These are phyloP conservation scores for Dromas ardeola DNA, from an alignment of 2,113 vertebrate species.

Conservation along the genomic window DNA sequence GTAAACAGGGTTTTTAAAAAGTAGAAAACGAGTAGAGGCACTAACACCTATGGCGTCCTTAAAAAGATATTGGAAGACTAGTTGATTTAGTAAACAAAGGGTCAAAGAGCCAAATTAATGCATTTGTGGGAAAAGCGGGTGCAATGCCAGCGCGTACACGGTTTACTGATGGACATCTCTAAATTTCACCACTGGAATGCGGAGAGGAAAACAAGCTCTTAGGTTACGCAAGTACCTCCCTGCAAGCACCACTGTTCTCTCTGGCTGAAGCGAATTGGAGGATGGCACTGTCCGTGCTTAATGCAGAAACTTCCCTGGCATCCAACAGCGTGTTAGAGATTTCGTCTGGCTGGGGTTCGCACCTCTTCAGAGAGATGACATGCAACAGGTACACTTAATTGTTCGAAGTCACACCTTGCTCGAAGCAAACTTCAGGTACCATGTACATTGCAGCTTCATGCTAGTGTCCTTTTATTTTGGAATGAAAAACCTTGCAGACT, in stretches of 20 bases:
- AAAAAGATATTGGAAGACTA: background rate
- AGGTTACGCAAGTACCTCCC: background rate
- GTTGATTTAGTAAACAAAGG: background rate
- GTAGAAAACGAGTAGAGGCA: background rate
- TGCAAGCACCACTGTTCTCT: background rate
- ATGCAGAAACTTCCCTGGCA: background rate
- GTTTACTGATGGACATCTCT: background rate
- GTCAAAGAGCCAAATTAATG: background rate
- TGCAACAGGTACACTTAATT: background rate
- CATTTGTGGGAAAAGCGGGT: background rate
- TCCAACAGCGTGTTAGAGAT: background rate
- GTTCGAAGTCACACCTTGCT: background rate
- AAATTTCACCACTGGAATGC: background rate
- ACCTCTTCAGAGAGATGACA: background rate
- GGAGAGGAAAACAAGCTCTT: background rate
- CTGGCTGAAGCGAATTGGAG: background rate
- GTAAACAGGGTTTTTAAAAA: background rate
- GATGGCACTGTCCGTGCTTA: background rate
- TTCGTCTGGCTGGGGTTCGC: background rate
- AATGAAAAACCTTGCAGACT: background rate
- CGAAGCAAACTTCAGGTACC: background rate
- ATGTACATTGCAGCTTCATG: background rate
- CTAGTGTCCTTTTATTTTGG: background rate
- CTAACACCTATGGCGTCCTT: background rate
- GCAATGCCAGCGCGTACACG: rapidly evolving